These are phyloP conservation scores for Tipula unca DNA, from an alignment of 2,888 invertebrate genomes.

Conservation along the genomic window DNA sequence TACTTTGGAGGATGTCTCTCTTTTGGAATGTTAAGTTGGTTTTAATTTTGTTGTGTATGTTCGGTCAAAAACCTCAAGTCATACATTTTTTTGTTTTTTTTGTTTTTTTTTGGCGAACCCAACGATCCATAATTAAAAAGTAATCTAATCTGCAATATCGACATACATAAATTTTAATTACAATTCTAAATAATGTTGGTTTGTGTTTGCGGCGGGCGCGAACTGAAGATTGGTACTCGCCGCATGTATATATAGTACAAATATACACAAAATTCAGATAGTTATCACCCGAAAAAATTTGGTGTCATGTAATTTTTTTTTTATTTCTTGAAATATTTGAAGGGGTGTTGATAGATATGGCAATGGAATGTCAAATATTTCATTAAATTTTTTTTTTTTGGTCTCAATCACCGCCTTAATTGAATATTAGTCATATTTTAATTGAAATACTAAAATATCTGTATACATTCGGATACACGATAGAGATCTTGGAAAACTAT, in stretches of 20 bases:
- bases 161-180: neutral
- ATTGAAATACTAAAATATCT: neutral
- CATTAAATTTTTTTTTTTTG: neutral
- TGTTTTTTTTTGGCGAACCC: neutral
- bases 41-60: neutral
- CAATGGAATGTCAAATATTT: conserved; percentile 14
- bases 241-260: neutral
- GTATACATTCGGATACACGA: neutral
- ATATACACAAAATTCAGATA: neutral
- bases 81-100: neutral
- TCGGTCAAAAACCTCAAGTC: neutral
- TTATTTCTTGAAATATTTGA: neutral
- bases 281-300: neutral
- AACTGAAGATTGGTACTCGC: neutral
- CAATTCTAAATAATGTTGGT: neutral
- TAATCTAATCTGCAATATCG: conserved; percentile 14
- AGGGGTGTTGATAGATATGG: conserved; percentile 14
- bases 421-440: conserved; percentile 14
- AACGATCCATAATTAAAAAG: neutral
- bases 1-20: neutral
- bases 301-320: neutral
- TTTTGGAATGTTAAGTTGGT: conserved; percentile 14
- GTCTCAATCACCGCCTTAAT: conserved; percentile 14
- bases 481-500: neutral
- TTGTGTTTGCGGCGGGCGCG: neutral